These are phyloP conservation scores for Erebia palarica DNA, from an alignment of 2,888 invertebrate species.

Conservation along the genomic window DNA sequence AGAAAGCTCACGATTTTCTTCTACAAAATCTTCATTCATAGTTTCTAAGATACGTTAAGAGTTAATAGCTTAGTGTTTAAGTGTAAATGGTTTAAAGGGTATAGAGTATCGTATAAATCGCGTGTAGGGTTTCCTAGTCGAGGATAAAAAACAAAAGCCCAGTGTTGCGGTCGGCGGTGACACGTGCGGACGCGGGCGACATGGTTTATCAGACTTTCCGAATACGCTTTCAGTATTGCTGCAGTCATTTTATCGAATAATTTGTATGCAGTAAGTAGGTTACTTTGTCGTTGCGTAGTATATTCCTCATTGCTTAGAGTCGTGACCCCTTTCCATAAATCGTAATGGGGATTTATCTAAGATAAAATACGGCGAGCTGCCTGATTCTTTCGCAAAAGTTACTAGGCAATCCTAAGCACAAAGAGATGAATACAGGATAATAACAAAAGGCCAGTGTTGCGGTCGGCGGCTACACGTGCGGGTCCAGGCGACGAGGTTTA, in stretches of 20 bases:
- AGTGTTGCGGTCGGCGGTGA: constrained; percentile 27
- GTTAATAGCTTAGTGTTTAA: no score
- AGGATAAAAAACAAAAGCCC: constrained; percentile 6
- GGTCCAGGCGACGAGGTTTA: constrained; percentile 14
- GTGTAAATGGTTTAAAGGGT: no score
- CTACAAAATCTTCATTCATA: no score
- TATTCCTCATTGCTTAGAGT: no score
- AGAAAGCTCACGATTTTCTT: no score
- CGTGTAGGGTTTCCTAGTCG: no score
- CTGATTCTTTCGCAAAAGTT: background rate
- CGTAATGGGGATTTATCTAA: no score
- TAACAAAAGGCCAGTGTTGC: constrained; percentile 18
- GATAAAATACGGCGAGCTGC: no score
- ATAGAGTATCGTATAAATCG: no score
- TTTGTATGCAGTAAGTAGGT: background rate
- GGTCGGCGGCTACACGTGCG: constrained; percentile 13
- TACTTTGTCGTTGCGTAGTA: no score
- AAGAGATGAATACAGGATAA: background rate
- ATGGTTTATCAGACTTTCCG: background rate
- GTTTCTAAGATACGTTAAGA: no score
- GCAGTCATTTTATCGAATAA: background rate
- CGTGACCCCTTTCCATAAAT: no score
- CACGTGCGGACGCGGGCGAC: constrained; percentile 22
- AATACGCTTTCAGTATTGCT: background rate
- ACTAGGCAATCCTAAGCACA: background rate